phyloP scores from a whole-genome alignment of 30 jellyfish, hydroid and myxozoan genomes.

The Aurelia sp. region DNA sequence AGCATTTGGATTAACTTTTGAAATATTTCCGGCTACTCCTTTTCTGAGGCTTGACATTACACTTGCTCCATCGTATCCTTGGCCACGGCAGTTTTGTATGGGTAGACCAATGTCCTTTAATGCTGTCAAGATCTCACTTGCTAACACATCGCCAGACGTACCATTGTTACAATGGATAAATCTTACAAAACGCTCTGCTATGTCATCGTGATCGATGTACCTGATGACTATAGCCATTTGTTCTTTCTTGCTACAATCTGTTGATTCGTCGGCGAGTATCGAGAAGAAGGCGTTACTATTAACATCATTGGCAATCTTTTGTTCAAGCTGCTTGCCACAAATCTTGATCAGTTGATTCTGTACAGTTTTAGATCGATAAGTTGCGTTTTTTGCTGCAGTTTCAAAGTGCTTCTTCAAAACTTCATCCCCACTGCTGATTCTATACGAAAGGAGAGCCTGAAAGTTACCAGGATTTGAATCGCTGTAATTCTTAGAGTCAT shows the following conservation, averaged over 20 bases:
- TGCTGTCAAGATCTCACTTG: constrained; percentile 32
- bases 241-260: constrained; percentile 48
- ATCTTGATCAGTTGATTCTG: constrained; percentile 50
- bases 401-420: constrained; percentile 46
- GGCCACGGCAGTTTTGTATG: constrained; percentile 59
- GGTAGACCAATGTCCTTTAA: constrained; percentile 27
- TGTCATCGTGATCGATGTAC: constrained; percentile 8
- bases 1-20: constrained; percentile 43
- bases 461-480: constrained; percentile 59
- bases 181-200: constrained; percentile 25
- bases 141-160: constrained; percentile 19
- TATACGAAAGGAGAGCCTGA: constrained; percentile 57
- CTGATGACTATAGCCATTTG: constrained; percentile 52
- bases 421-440: constrained; percentile 60
- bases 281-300: constrained; percentile 14
- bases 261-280: constrained; percentile 51
- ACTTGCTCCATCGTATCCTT: constrained; percentile 59
- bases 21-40: constrained; percentile 57
- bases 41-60: constrained; percentile 42
- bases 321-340: constrained; percentile 51
- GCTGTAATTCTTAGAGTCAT: constrained; percentile 5
- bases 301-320: neutral
- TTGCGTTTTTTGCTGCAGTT: constrained; percentile 62
- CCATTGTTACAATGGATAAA: constrained; percentile 53
- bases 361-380: constrained; percentile 53